phyloP scores from a whole-genome alignment of 2,113 vertebrate genomes.

The Triplophysa tibetana region DNA sequence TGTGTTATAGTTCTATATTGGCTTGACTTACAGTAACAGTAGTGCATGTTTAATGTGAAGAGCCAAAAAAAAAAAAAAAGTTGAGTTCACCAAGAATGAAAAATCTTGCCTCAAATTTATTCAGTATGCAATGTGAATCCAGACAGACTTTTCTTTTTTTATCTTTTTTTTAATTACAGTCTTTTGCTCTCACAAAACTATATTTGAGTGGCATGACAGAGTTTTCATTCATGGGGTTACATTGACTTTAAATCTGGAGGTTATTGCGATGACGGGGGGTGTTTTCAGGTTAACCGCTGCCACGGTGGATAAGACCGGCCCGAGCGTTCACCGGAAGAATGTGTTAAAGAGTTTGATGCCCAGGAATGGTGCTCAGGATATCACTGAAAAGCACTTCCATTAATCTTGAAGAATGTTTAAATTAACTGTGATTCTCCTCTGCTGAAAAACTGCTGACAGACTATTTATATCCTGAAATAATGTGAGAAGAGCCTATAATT shows the following conservation, averaged over 20 bases:
- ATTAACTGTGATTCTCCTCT: slow-evolving; percentile 71
- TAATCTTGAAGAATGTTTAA: slow-evolving; percentile 78
- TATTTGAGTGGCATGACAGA: neutral
- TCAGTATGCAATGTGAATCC: neutral
- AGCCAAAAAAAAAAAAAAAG: too few relatives aligned
- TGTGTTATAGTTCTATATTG: slow-evolving; percentile 2
- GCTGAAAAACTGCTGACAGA: slow-evolving; percentile 64
- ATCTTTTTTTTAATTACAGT: neutral
- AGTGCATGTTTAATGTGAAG: too few relatives aligned
- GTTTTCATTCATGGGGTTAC: neutral
- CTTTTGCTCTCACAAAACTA: neutral
- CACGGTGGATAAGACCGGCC: slow-evolving; percentile 56
- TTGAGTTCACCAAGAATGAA: too few relatives aligned
- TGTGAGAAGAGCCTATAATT: slow-evolving; percentile 68
- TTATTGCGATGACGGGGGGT: neutral
- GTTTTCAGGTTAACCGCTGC: slow-evolving; percentile 48
- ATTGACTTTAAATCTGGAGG: neutral
- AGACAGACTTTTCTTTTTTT: neutral
- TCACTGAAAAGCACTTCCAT: slow-evolving; percentile 65
- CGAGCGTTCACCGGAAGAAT: slow-evolving; percentile 58
- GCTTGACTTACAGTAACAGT: too few relatives aligned
- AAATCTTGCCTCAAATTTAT: too few relatives aligned
- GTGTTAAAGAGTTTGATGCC: slow-evolving; percentile 64
- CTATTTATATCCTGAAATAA: slow-evolving; percentile 76
- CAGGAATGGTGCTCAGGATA: slow-evolving; percentile 63